Conservation (phyloP, 2,888 invertebrate species). For the Ramazzottius varieornatus region DNA sequence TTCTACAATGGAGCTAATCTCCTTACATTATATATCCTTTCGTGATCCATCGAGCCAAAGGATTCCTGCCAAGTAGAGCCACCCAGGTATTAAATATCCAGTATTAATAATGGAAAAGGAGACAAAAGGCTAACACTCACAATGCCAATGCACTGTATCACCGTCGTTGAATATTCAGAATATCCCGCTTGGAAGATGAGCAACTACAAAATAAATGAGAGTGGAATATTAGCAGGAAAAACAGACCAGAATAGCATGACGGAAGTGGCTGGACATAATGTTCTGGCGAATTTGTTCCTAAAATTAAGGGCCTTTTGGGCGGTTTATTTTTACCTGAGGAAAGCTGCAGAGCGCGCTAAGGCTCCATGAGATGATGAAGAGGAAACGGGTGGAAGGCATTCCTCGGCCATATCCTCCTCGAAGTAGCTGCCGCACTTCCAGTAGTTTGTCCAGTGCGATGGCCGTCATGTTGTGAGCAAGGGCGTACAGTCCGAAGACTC, state of each 20-base stretch:
- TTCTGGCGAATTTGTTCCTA: neutral
- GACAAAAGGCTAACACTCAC: too few species aligned
- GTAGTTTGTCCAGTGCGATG: neutral
- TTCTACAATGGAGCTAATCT: too few species aligned
- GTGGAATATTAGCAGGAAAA: neutral
- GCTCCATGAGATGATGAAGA: neutral
- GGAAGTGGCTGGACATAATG: neutral
- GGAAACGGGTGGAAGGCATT: neutral
- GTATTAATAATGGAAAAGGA: too few species aligned
- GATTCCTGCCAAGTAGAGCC: too few species aligned
- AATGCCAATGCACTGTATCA: neutral
- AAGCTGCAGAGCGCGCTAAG: neutral
- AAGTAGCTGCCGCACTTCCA: neutral
- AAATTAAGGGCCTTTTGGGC: too few species aligned
- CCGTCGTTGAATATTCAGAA: neutral
- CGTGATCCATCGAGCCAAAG: neutral
- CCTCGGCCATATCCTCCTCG: neutral
- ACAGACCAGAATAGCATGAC: neutral
- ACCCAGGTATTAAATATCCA: too few species aligned
- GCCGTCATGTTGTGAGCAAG: neutral
- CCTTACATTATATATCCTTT: too few species aligned
- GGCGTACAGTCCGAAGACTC: conserved; percentile 6
- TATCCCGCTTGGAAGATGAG: neutral
- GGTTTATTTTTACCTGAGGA: neutral
- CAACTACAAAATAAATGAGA: neutral